phyloP scores from a whole-genome alignment of 2,797 vertebrate genomes.

The Arrhamphus sclerolepis region DNA sequence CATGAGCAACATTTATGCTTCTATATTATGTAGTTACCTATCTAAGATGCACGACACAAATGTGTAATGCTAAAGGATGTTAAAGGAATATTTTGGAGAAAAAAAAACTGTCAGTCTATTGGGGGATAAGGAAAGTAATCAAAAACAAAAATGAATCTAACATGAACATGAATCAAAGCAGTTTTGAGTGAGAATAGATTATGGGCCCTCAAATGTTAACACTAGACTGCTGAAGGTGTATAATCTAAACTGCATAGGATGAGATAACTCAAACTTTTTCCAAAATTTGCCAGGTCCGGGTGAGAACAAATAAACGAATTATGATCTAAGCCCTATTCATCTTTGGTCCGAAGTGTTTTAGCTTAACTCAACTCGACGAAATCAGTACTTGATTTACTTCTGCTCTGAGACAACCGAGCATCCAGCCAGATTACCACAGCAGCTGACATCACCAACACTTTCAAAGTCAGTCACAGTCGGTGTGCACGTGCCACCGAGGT shows the following conservation, averaged over 20 bases:
- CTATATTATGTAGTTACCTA: not conserved
- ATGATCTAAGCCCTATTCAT: too few species aligned
- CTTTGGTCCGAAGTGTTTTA: too few species aligned
- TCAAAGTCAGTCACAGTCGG: not conserved
- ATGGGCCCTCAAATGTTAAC: not conserved
- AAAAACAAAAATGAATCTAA: too few species aligned
- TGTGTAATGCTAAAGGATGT: not conserved
- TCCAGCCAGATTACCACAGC: not conserved
- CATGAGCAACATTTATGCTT: not conserved
- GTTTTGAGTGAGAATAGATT: not conserved
- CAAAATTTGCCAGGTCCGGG: not conserved
- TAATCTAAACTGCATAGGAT: too few species aligned
- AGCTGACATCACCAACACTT: not conserved
- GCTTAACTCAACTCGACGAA: not conserved
- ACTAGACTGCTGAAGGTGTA: not conserved
- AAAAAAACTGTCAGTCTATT: too few species aligned
- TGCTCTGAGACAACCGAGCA: not conserved
- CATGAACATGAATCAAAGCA: not conserved
- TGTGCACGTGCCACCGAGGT: not conserved
- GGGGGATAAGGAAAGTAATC: too few species aligned
- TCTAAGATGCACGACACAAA: not conserved
- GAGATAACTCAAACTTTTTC: not conserved
- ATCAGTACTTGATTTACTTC: slow-evolving; percentile 26
- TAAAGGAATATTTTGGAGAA: too few species aligned
- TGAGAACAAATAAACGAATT: too few species aligned